These are phyloP conservation scores for Sylvia atricapilla DNA, from an alignment of 2,113 vertebrate species.

Conservation along the genomic window DNA sequence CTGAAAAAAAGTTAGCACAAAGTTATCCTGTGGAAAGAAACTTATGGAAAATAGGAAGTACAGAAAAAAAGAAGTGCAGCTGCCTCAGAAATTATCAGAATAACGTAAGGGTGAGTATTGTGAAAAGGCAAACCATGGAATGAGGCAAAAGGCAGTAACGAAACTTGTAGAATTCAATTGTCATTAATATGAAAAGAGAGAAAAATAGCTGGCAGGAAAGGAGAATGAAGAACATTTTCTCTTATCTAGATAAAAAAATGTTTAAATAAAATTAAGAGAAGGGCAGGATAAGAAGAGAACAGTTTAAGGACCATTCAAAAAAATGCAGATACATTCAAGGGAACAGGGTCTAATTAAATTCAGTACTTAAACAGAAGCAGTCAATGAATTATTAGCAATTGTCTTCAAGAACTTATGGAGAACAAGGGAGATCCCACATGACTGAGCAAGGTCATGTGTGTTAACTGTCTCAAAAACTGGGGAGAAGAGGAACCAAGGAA, in stretches of 20 bases:
- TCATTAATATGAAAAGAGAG: neutral
- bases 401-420: neutral
- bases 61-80: neutral
- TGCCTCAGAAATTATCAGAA: neutral
- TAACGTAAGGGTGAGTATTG: neutral
- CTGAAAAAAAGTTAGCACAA: neutral
- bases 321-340: neutral
- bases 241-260: neutral
- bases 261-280: neutral
- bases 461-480: neutral
- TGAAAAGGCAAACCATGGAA: neutral
- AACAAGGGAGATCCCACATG: neutral
- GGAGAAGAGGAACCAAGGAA: neutral
- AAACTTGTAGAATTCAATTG: neutral
- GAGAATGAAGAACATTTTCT: neutral
- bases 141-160: neutral
- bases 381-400: neutral
- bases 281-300: neutral
- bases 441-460: neutral
- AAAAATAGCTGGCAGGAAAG: neutral
- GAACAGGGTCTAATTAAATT: neutral
- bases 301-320: neutral
- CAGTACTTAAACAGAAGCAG: neutral
- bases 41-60: neutral
- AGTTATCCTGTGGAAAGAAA: neutral